These are phyloP conservation scores for Forbesichthys papilliferus DNA, from an alignment of 2,113 vertebrate genomes.

Conservation along the genomic window DNA sequence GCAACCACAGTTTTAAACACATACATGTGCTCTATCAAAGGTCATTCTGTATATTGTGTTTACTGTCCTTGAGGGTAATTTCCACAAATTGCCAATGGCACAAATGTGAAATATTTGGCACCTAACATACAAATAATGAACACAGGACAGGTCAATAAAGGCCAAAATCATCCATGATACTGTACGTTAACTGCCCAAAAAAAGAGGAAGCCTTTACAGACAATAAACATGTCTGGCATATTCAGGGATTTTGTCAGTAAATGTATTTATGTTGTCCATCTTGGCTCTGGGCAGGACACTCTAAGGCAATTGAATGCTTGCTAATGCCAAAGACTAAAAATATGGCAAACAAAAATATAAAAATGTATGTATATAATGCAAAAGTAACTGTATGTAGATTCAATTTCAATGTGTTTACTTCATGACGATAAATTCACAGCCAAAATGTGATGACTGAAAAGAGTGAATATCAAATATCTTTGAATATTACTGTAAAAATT, in stretches of 20 bases:
- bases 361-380: constrained; percentile 15
- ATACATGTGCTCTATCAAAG: constrained; percentile 24
- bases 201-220: constrained; percentile 31
- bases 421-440: constrained; percentile 13
- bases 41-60: neutral
- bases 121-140: constrained; percentile 40
- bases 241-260: constrained; percentile 37
- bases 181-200: constrained; percentile 24
- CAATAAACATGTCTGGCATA: constrained; percentile 17
- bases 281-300: constrained; percentile 49
- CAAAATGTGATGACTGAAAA: constrained; percentile 21
- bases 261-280: constrained; percentile 39
- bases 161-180: constrained; percentile 19
- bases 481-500: constrained; percentile 23
- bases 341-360: constrained; percentile 18
- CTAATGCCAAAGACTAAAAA: constrained; percentile 39
- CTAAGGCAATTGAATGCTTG: constrained; percentile 65
- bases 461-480: constrained; percentile 31
- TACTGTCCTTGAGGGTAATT: constrained; percentile 7
- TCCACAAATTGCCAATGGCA: constrained; percentile 36
- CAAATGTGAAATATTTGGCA: constrained; percentile 56
- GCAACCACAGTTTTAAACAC: neutral
- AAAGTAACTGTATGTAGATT: constrained; percentile 3
- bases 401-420: constrained; percentile 13
- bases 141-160: constrained; percentile 27